A percentile compares a stretch with the other conserved stretches of the same genome.
Conservation (phyloP, 2,113 vertebrate species). For the Riparia riparia region DNA sequence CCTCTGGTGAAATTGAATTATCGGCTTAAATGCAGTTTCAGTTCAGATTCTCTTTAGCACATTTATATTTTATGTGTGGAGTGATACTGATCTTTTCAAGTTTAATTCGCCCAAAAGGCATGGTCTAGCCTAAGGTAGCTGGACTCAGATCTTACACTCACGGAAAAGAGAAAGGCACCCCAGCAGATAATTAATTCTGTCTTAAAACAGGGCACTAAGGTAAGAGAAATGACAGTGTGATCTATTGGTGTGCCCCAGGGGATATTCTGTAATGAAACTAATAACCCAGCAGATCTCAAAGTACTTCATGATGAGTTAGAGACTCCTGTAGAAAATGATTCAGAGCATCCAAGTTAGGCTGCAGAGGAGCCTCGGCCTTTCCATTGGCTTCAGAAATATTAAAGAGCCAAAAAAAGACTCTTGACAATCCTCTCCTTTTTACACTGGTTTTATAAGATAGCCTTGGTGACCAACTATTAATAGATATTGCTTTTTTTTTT, state of each 20-base stretch:
- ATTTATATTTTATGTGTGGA: not conserved
- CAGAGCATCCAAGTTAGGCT: not conserved
- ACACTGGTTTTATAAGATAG: not conserved
- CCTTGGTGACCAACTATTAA: not conserved
- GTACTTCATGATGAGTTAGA: not conserved
- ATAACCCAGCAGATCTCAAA: not conserved
- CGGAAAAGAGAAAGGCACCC: not conserved
- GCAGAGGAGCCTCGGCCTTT: not conserved
- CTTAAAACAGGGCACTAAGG: constrained; percentile 5
- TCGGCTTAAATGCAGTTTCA: not conserved
- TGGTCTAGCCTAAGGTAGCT: not conserved
- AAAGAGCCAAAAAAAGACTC: not conserved
- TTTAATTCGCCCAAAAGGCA: not conserved
- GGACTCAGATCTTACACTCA: not conserved
- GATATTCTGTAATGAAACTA: constrained; percentile 18
- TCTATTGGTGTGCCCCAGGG: constrained; percentile 11
- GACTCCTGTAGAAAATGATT: not conserved
- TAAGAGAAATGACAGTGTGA: constrained; percentile 19
- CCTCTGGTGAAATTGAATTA: not conserved
- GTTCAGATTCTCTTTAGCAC: not conserved
- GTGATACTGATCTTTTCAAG: not conserved
- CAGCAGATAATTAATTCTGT: constrained; percentile 15
- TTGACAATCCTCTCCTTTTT: not conserved
- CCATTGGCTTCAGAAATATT: not conserved
- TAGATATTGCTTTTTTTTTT: not conserved